Evolutionary conservation across 2,113 vertebrate species (phyloP).

Genomic region (Polypterus senegalus): DNA sequence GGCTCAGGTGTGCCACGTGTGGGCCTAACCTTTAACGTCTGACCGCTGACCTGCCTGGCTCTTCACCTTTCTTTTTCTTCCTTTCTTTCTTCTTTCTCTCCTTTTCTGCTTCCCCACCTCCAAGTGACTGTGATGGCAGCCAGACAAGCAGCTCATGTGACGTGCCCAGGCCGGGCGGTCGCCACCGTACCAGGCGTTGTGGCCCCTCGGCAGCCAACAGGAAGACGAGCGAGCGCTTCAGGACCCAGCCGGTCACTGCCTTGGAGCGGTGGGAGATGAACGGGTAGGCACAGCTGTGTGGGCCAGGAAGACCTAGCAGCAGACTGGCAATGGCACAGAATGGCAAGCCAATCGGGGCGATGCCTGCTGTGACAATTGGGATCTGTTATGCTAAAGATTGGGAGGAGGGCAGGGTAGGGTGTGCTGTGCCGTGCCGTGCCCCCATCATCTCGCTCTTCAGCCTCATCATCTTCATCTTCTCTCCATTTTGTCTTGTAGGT

Average conservation of each 20-base stretch:
- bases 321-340: too few species aligned
- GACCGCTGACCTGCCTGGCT: too few species aligned
- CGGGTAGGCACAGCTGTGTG: slow-evolving; percentile 31
- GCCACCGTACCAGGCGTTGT: slow-evolving; percentile 41
- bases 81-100: neutral
- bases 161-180: slow-evolving; percentile 31
- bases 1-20: too few species aligned
- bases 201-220: slow-evolving; percentile 25
- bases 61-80: neutral
- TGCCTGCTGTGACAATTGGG: too few species aligned
- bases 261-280: slow-evolving; percentile 49
- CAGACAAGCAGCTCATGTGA: slow-evolving; percentile 31
- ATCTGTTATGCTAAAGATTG: too few species aligned
- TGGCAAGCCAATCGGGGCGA: too few species aligned
- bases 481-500: slow-evolving; percentile 24
- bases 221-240: slow-evolving; percentile 51
- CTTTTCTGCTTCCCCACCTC: neutral
- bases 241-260: slow-evolving; percentile 56
- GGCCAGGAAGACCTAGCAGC: too few species aligned
- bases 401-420: too few species aligned
- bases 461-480: too few species aligned
- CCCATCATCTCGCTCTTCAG: too few species aligned
- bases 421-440: too few species aligned
- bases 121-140: slow-evolving; percentile 20
- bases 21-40: too few species aligned